phyloP scores from a whole-genome alignment of 2,797 vertebrate species.

The Presbytis comata region DNA sequence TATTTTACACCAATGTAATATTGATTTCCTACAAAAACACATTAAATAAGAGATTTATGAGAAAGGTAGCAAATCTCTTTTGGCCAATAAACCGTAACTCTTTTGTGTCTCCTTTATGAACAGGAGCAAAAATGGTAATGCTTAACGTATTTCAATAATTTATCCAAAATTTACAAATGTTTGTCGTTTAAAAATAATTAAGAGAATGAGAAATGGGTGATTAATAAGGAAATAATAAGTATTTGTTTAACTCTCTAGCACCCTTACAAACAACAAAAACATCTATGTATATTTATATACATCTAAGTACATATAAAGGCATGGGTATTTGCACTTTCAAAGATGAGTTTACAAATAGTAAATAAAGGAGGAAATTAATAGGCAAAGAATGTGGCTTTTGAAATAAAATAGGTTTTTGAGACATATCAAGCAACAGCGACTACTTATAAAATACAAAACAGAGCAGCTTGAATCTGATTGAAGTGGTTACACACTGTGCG shows the following conservation, averaged over 20 bases:
- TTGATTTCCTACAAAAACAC: constrained; percentile 81
- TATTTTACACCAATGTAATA: constrained; percentile 80
- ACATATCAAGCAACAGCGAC: constrained; percentile 31
- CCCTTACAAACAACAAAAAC: background rate
- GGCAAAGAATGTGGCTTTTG: constrained; percentile 30
- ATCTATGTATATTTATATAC: background rate
- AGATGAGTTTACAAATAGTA: constrained; percentile 47
- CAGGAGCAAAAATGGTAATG: constrained; percentile 64
- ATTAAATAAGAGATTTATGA: constrained; percentile 80
- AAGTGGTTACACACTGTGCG: constrained; percentile 50
- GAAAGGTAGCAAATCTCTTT: constrained; percentile 78
- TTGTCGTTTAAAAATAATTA: constrained; percentile 67
- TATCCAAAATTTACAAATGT: constrained; percentile 51
- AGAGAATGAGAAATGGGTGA: constrained; percentile 44
- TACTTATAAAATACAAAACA: constrained; percentile 64
- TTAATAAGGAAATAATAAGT: constrained; percentile 30
- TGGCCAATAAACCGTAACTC: constrained; percentile 76
- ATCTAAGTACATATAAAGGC: background rate
- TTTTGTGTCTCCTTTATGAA: constrained; percentile 69
- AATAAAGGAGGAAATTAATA: constrained; percentile 31
- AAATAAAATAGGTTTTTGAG: constrained; percentile 65
- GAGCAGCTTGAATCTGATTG: constrained; percentile 62
- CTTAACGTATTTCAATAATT: constrained; percentile 62
- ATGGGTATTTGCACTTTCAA: background rate
- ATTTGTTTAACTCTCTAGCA: background rate